Evolutionary conservation across 1,140 invertebrate species (phyloP).

Genomic region (Zaprionus ornatus): DNA sequence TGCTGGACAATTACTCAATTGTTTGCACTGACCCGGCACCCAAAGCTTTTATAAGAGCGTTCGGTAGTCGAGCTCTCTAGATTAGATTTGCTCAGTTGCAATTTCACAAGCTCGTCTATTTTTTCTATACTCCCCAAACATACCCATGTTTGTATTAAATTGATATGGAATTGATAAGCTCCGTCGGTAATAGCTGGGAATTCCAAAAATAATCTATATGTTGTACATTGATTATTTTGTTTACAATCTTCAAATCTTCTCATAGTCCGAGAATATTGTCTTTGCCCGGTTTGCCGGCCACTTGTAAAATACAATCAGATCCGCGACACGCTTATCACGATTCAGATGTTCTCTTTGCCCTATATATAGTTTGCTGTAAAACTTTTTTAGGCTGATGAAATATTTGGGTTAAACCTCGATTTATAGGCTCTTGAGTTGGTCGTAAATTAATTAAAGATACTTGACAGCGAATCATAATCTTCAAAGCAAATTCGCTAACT

Average conservation of each 20-base stretch:
- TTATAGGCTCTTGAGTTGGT: neutral
- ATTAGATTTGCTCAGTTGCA: neutral
- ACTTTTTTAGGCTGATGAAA: neutral
- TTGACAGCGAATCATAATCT: neutral
- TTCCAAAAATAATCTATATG: neutral
- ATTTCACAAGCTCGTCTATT: neutral
- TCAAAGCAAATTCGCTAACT: no score
- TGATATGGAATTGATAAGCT: neutral
- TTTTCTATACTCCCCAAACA: neutral
- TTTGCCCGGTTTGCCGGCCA: neutral
- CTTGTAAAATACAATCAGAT: neutral
- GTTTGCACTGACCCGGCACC: neutral
- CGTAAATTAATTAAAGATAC: neutral
- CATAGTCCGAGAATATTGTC: neutral
- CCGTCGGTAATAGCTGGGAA: neutral
- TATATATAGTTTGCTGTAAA: neutral
- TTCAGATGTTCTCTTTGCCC: neutral
- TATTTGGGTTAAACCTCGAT: neutral
- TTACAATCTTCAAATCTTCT: neutral
- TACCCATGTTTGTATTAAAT: neutral
- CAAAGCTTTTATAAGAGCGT: constrained; percentile 12
- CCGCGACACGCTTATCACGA: neutral
- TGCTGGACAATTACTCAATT: neutral
- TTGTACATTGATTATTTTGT: neutral
- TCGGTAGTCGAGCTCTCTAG: neutral